phyloP scores from a whole-genome alignment of 2,797 vertebrate genomes.

The Antrozous pallidus region DNA sequence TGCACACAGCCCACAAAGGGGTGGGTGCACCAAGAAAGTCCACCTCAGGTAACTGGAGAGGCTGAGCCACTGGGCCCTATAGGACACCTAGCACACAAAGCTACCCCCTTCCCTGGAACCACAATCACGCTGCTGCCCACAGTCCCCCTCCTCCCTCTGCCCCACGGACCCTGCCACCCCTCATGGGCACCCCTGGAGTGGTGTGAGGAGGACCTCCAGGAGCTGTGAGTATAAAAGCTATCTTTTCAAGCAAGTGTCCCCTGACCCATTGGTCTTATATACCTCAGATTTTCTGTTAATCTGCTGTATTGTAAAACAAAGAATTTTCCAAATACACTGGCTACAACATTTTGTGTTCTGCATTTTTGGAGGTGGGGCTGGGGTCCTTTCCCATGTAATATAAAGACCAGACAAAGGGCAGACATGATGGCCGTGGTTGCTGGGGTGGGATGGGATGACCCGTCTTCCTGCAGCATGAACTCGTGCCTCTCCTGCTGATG shows the following conservation, averaged over 20 bases:
- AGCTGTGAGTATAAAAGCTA: background rate
- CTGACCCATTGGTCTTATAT: background rate
- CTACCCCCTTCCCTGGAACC: background rate
- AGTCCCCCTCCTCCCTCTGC: fast-evolving
- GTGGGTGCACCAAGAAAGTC: too few relatives aligned
- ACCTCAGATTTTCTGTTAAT: background rate
- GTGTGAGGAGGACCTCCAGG: background rate
- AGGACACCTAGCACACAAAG: too few relatives aligned
- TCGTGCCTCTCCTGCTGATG: too few relatives aligned
- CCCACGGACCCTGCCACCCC: fast-evolving
- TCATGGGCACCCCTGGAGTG: fast-evolving
- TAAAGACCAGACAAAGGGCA: background rate
- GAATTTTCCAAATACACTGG: background rate
- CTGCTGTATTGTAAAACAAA: background rate
- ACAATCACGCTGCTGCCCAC: background rate
- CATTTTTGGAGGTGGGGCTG: background rate
- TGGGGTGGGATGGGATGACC: too few relatives aligned
- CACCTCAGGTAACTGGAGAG: too few relatives aligned
- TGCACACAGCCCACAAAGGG: too few relatives aligned
- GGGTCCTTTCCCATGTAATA: background rate
- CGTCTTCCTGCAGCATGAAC: too few relatives aligned
- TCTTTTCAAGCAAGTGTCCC: background rate
- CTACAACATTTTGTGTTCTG: background rate
- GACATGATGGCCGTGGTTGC: background rate
- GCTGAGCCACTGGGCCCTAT: too few relatives aligned